Evolutionary conservation across 2,888 invertebrate species (phyloP), one percentile per base, ranked within the genome.

Genomic region (Drosophila sordidula): DNA sequence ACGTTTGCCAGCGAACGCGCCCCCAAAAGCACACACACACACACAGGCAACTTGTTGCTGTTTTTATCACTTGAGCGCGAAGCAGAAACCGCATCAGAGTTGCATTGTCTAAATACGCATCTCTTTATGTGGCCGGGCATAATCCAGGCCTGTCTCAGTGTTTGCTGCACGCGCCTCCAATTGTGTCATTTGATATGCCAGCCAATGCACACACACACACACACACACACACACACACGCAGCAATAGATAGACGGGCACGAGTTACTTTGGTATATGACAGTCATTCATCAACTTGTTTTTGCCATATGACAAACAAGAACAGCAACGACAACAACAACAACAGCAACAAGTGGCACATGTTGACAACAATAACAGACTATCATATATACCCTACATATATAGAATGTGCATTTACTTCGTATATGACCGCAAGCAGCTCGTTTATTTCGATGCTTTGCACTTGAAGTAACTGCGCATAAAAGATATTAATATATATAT

Each of bases 1-100:
- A 46, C 64, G 85, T 70, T 70, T 50, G 32, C 63, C 41, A 46
- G 49, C 26, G 77, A 79, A 77, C 82, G 79, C 46, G 81, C 81
- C 81, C 66, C 81, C 81, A 81, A 85, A 75, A 70, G 12, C 16
- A 52, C 46, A 38, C 45, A 44, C 39, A 42, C 44, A 36, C 44
- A 45, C 32, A 39, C 41, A 18, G 18, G 16, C 46, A 4, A 9
- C 3, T 9, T 18, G 25, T 18, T n/a, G 14, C 3, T 26, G 9
- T 16, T 6, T 50, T 38, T 14, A 3, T 29, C 2, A 36, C 26
- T 42, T 44, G 8, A 56, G 26, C 38, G 16, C 46, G 22, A 16
- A 22, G 34, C 41, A 38, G 38, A 42, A 57, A 14, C 8, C 44
- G 29, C 29, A 36, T 44, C 39, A 39, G 52, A 50, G 54, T 36